phyloP scores from a whole-genome alignment of 2,888 invertebrate species.

The Drosophila longiperda region DNA sequence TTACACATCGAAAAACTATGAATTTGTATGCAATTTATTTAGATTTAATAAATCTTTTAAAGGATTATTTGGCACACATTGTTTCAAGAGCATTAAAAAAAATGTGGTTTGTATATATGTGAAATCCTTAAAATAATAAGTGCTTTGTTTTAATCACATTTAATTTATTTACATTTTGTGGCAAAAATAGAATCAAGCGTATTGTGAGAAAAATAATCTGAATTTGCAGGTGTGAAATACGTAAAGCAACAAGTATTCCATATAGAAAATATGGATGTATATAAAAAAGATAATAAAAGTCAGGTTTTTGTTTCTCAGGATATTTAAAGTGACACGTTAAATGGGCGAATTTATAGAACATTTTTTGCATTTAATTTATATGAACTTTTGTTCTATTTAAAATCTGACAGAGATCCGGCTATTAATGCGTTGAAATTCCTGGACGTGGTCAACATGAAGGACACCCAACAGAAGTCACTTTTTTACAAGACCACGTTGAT shows the following conservation, averaged over 20 bases:
- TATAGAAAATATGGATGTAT: not conserved
- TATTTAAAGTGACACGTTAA: not conserved
- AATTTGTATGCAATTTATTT: constrained; percentile 1
- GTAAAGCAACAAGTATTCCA: not conserved
- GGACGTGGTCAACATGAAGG: constrained; percentile 96
- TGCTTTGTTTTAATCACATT: not conserved
- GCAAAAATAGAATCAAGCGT: not conserved
- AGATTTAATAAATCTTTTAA: constrained; percentile 11
- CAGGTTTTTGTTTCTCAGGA: not conserved
- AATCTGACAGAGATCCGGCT: constrained; percentile 90
- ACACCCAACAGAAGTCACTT: constrained; percentile 93
- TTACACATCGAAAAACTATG: constrained; percentile 8
- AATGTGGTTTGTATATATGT: not conserved
- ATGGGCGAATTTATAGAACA: not conserved
- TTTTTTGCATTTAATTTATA: constrained; percentile 33
- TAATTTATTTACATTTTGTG: not conserved
- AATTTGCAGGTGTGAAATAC: not conserved
- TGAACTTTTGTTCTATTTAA: constrained; percentile 6
- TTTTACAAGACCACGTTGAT: constrained; percentile 95
- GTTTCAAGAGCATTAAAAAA: not conserved
- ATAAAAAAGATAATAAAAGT: not conserved
- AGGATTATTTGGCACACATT: constrained; percentile 19
- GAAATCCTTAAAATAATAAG: not conserved
- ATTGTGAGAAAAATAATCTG: not conserved
- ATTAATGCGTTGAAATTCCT: constrained; percentile 96